These are phyloP conservation scores for Ahaetulla prasina DNA, from an alignment of 2,113 vertebrate genomes.

Conservation along the genomic window DNA sequence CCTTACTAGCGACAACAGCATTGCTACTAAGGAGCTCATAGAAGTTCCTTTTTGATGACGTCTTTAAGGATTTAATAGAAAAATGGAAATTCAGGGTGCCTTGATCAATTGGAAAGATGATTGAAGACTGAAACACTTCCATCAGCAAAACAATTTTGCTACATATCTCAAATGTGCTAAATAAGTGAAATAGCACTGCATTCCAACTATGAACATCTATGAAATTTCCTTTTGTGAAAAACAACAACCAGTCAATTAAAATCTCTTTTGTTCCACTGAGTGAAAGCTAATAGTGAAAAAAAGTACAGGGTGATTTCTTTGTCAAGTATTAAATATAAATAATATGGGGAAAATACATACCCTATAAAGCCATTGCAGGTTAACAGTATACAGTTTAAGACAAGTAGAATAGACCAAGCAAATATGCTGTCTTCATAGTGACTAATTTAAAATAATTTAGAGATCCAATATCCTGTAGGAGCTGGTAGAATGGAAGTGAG, in stretches of 20 bases:
- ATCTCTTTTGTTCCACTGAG: not conserved
- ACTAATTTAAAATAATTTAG: not conserved
- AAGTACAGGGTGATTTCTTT: not conserved
- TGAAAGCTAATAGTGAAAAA: not conserved
- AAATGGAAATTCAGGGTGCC: not conserved
- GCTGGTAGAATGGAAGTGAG: not conserved
- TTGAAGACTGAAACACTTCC: not conserved
- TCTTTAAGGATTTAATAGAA: not conserved
- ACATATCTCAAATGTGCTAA: not conserved
- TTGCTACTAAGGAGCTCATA: not conserved
- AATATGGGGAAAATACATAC: not conserved
- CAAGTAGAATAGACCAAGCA: not conserved
- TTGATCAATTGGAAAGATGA: not conserved
- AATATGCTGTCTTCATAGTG: not conserved
- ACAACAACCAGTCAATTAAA: not conserved
- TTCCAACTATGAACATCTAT: not conserved
- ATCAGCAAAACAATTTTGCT: not conserved
- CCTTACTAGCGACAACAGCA: not conserved
- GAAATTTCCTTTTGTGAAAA: not conserved
- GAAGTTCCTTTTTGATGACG: not conserved
- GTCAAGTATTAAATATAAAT: not conserved
- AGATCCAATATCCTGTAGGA: not conserved
- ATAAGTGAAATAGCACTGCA: not conserved
- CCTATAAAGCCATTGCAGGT: not conserved
- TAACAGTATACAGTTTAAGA: not conserved